Conservation (phyloP, 2,113 vertebrate species). For the Perca flavescens region DNA sequence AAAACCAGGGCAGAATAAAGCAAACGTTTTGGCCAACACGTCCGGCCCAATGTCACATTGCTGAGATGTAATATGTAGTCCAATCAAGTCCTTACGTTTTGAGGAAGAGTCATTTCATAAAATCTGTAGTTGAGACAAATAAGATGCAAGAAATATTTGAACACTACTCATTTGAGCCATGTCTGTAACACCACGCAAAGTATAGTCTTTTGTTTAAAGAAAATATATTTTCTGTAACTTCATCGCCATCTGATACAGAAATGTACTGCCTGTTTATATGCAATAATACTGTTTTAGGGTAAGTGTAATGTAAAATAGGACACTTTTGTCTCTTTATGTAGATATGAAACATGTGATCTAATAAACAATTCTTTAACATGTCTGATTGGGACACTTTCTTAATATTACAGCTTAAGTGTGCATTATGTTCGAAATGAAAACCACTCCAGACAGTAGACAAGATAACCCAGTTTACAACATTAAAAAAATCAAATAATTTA, state of each 20-base stretch:
- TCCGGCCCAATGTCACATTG: not conserved
- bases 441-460: conserved; percentile 63
- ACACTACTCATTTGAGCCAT: conserved; percentile 10
- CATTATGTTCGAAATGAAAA: not conserved
- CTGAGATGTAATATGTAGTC: not conserved
- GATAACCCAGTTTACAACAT: conserved; percentile 72
- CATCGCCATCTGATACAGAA: conserved; percentile 29
- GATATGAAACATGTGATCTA: conserved; percentile 60
- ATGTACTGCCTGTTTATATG: conserved; percentile 66
- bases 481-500: conserved; percentile 84
- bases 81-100: not conserved
- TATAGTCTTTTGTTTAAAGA: conserved; percentile 20
- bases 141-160: conserved; percentile 1
- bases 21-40: not conserved
- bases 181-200: not conserved
- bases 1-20: conserved; percentile 18
- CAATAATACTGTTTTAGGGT: conserved; percentile 62
- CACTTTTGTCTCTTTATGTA: conserved; percentile 51
- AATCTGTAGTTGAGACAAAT: not conserved
- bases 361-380: conserved; percentile 58
- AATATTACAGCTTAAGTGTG: not conserved
- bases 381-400: conserved; percentile 29
- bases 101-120: not conserved
- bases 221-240: conserved; percentile 31
- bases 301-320: conserved; percentile 59